Evolutionary conservation across 2,113 vertebrate species (phyloP), one percentile per base, ranked within the genome.

Genomic region (Caretta caretta): DNA sequence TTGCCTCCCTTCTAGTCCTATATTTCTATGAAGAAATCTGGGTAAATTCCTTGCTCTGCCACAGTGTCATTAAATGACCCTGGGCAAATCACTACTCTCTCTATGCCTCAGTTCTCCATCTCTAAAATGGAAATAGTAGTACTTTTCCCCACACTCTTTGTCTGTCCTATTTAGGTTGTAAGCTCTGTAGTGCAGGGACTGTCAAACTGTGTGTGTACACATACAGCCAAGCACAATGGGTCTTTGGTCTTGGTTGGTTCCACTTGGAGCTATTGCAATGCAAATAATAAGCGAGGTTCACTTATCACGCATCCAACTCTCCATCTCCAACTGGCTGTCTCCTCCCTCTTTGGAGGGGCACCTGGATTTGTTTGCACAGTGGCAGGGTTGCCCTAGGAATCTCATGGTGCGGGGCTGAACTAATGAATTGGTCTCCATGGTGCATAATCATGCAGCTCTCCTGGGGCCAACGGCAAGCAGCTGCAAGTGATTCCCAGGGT

Each of bases 341-440:
- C 75, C 53, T 54, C 46, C 93, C 29, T 54, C 69, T 92, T 90
- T 94, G 88, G 78, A 94, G 51, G 62, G 83, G 93, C 69, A 46
- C 79, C 83, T 76, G 38, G 42, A 35, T 12, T 46, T 93, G 20
- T 90, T 84, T 90, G 62, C 56, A 90, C 65, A 86, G 83, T 81
- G 72, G 83, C 57, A 91, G 38, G 12, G 90, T 93, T 97, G 90
- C 94, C 79, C 86, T 78, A 90, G 93, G 95, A 92, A 46, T 85
- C 84, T 31, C 12, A 84, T 14, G 87, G 56, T 81, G 92, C 80
- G 22, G 90, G 65, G 89, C 92, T 10, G 17, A 10, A 1, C 3
- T 62, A 49, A 87, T 91, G 76, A 86, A 48, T 56, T 89, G n/a
- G 62, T 76, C 42, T 20, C 38, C 38, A 76, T 6, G 38, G 22